phyloP scores from a whole-genome alignment of 2,113 vertebrate genomes.

The Gadus macrocephalus region DNA sequence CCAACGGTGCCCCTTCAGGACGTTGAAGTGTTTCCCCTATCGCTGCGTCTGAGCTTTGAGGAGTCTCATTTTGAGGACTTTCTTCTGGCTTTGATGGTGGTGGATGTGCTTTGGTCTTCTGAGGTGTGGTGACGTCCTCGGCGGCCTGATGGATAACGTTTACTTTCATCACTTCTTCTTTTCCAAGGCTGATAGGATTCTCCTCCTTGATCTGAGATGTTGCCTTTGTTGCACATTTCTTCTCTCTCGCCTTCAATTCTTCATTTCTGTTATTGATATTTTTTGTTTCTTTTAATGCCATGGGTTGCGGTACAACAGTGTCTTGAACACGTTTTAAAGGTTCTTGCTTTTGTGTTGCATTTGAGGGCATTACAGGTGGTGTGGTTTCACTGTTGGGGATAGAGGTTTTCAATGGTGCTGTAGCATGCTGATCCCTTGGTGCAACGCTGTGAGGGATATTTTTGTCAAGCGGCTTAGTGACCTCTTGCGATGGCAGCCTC shows the following conservation, averaged over 20 bases:
- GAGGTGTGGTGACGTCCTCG: not conserved
- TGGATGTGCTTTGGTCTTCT: slow-evolving; percentile 14
- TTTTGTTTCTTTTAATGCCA: slow-evolving; percentile 10
- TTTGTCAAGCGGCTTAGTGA: slow-evolving; percentile 38
- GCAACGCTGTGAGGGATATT: slow-evolving; percentile 17
- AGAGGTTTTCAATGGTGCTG: slow-evolving; percentile 19
- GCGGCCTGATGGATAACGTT: not conserved
- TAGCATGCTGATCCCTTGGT: slow-evolving; percentile 28
- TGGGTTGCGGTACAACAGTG: not conserved
- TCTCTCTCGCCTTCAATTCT: slow-evolving; percentile 19
- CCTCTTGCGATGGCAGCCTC: slow-evolving; percentile 43
- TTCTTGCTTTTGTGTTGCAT: slow-evolving; percentile 22
- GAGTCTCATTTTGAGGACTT: not conserved
- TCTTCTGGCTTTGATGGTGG: not conserved
- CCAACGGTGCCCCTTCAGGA: slow-evolving; percentile 24
- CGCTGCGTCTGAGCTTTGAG: slow-evolving; percentile 16
- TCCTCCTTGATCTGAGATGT: slow-evolving; percentile 28
- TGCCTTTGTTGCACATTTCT: slow-evolving; percentile 8
- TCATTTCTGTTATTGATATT: not conserved
- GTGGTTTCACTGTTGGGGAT: slow-evolving; percentile 10
- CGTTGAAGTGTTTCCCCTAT: slow-evolving; percentile 10
- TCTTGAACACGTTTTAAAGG: slow-evolving; percentile 12
- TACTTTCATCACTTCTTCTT: slow-evolving; percentile 12
- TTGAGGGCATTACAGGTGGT: slow-evolving; percentile 21
- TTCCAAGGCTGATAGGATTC: not conserved